Evolutionary conservation across 2,797 vertebrate genomes (phyloP).

Genomic region (Bucorvus abyssinicus): DNA sequence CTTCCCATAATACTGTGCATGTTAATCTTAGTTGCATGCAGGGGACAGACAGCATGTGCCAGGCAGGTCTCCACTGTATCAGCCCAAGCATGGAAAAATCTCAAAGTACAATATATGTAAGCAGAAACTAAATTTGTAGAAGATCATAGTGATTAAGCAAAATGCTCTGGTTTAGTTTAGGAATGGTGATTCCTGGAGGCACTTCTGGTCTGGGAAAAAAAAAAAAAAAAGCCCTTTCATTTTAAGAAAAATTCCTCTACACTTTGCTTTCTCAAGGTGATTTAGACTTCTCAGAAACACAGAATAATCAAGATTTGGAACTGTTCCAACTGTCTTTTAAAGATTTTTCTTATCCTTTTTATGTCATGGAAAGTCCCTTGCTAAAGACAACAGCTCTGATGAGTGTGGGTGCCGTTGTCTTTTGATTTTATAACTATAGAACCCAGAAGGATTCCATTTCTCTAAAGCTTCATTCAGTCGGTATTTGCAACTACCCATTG

Average conservation of each 20-base stretch:
- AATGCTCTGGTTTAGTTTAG: neutral
- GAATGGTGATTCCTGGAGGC: neutral
- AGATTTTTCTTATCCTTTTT: neutral
- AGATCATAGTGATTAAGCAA: neutral
- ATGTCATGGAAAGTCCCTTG: neutral
- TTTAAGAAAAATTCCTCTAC: neutral
- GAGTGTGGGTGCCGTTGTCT: neutral
- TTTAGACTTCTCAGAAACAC: neutral
- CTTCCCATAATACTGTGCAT: fast-evolving
- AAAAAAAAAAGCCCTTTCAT: fast-evolving
- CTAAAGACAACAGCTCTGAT: neutral
- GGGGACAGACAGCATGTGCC: neutral
- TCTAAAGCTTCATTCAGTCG: neutral
- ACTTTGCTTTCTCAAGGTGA: neutral
- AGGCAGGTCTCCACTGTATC: neutral
- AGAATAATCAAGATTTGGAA: neutral
- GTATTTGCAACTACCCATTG: neutral
- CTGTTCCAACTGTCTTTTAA: neutral
- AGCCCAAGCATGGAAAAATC: neutral
- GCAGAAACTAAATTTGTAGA: neutral
- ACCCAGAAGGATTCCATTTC: constrained; percentile 40
- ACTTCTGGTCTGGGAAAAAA: neutral
- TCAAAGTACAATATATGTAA: neutral
- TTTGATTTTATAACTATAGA: neutral
- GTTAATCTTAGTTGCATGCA: neutral